Percentiles rank a stretch among this genome's conserved stretches.
phyloP scores from a whole-genome alignment of 1,140 invertebrate genomes.

The Ctenoplectra terminalis region DNA sequence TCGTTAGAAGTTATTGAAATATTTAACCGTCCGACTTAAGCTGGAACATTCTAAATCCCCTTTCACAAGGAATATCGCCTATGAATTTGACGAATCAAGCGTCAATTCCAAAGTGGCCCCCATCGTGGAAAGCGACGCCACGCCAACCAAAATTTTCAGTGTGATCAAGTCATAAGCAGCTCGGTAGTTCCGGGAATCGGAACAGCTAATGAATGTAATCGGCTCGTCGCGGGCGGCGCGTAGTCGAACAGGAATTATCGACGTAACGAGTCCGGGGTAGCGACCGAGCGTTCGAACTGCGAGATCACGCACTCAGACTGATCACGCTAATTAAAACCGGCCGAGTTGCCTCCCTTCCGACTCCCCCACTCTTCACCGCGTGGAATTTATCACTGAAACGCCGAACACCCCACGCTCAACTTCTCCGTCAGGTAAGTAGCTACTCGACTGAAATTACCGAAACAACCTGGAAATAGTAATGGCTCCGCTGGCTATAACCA shows the following conservation, averaged over 20 bases:
- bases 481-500: constrained; percentile 21
- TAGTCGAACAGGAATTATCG: constrained; percentile 46
- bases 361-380: neutral
- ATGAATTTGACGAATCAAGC: neutral
- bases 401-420: constrained; percentile 16
- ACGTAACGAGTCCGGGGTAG: constrained; percentile 35
- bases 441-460: constrained; percentile 51
- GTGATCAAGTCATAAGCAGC: neutral
- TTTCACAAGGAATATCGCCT: neutral
- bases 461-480: constrained; percentile 61
- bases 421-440: constrained; percentile 48
- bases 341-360: neutral
- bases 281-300: constrained; percentile 18
- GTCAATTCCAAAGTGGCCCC: no score
- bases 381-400: constrained; percentile 56
- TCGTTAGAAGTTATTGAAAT: no score
- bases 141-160: neutral
- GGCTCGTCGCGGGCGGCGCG: neutral
- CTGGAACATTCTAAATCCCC: neutral
- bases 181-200: neutral
- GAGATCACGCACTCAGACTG: constrained; percentile 54
- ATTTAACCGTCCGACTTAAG: no score
- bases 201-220: constrained; percentile 38
- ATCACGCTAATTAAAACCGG: constrained; percentile 62
- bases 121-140: neutral